These are phyloP conservation scores for Polymixis flavicincta DNA, from an alignment of 2,888 invertebrate genomes.

Conservation along the genomic window DNA sequence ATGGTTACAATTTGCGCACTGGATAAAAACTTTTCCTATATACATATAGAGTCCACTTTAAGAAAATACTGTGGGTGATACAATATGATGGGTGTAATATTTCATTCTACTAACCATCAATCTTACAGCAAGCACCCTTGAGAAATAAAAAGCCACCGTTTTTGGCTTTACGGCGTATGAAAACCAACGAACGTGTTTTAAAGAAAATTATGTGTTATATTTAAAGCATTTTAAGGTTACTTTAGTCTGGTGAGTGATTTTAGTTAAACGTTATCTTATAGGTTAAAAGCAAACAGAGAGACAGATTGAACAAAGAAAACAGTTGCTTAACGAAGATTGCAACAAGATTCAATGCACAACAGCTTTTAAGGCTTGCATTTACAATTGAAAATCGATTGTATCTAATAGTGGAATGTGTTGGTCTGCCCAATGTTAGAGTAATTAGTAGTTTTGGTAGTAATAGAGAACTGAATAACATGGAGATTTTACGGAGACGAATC, in stretches of 20 bases:
- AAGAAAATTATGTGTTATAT: neutral
- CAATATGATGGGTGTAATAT: slow-evolving; percentile 2
- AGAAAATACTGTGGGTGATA: neutral
- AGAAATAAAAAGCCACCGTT: slow-evolving; percentile 4
- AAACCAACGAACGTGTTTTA: neutral
- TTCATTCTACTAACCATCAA: neutral
- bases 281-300: slow-evolving; percentile 19
- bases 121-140: neutral
- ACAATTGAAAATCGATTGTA: slow-evolving; percentile 19
- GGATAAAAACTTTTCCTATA: too few relatives aligned
- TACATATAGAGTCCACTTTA: too few relatives aligned
- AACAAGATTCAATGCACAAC: neutral
- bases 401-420: neutral
- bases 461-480: too few relatives aligned
- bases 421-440: neutral
- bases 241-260: neutral
- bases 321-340: slow-evolving; percentile 8
- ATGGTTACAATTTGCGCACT: too few relatives aligned
- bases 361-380: neutral
- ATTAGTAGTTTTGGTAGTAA: too few relatives aligned
- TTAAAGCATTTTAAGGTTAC: neutral
- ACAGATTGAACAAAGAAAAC: slow-evolving; percentile 15
- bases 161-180: neutral
- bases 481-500: neutral
- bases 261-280: neutral